Evolutionary conservation across 2,888 invertebrate genomes (phyloP), one percentile per base, ranked within the genome.

Genomic region (Andrena fulva): DNA sequence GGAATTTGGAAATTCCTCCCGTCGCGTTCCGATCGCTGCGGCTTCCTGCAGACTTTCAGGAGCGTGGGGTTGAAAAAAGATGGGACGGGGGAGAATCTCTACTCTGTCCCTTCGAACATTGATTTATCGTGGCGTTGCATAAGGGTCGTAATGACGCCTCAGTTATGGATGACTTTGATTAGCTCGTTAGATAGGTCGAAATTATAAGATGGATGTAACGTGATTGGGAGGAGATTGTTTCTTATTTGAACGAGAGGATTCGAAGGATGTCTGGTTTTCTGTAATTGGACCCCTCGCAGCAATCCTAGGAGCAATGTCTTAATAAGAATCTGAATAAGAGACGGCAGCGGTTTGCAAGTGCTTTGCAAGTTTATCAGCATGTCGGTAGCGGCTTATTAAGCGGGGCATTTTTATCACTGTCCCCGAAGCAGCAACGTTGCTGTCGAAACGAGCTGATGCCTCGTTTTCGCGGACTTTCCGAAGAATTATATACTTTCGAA

Each of bases 1-100:
- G 80, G 71, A 80, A 80, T 80, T 80, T 52, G 72, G 80, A 80
- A 67, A 80, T 80, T 72, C 72, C 80, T 80, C 62, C 80, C 54
- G 71, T 62, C 56, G 54, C 54, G 62, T 63, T 66, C 16, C 56
- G 7, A 33, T 16, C 62, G 12, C 27, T 3, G 20, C 10, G 35
- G 64, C 12, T 4, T 10, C 24, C 54, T 20, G 20, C 20, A 52
- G 20, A 52, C 52, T 20, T 52, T 20, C 24, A 1, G 24, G 56
- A 24, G 54, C 8, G 8, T 56, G 20, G 27, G 16, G 42, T 12
- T 4, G 56, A 56, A 24, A 56, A 56, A 56, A 56, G 56, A 10
- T 56, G 27, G 24, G 27, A 27, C 10, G 24, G 10, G 56, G 24
- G 56, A 27, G 24, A 27, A 56, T 20, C 8, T 27, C 24, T 24